These are phyloP conservation scores for Trichopoda pennipes DNA, from an alignment of 2,888 invertebrate species.

Conservation along the genomic window DNA sequence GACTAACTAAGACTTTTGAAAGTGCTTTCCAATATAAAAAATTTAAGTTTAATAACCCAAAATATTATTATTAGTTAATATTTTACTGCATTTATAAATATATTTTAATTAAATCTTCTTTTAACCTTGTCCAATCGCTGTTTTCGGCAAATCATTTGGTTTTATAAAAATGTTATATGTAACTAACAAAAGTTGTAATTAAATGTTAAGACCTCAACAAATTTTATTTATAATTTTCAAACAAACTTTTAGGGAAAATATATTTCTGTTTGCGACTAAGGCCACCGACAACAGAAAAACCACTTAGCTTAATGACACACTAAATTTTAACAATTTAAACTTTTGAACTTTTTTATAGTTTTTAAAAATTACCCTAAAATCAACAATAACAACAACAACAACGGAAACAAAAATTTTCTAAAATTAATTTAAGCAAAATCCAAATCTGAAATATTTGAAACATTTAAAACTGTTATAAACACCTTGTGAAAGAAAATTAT, in stretches of 20 bases:
- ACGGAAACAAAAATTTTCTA: neutral
- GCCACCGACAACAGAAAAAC: conserved; percentile 34
- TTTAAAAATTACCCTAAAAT: conserved; percentile 33
- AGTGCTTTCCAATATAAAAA: no score
- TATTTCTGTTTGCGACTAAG: conserved; percentile 23
- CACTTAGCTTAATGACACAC: conserved; percentile 66
- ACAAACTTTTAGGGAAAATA: conserved; percentile 18
- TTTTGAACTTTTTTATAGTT: conserved; percentile 55
- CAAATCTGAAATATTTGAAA: conserved; percentile 18
- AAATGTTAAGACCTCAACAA: conserved; percentile 54
- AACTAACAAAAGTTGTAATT: conserved; percentile 34
- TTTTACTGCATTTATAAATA: neutral
- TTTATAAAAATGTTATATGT: conserved; percentile 28
- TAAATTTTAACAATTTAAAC: conserved; percentile 63
- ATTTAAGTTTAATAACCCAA: no score
- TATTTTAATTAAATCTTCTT: neutral
- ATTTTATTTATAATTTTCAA: conserved; percentile 24
- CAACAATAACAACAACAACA: conserved; percentile 20
- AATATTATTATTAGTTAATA: no score
- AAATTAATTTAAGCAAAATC: conserved; percentile 16
- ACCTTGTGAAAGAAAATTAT: conserved; percentile 42
- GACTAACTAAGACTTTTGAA: no score
- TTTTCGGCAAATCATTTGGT: conserved; percentile 47
- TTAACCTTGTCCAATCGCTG: neutral
- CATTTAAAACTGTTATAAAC: conserved; percentile 13